These are phyloP conservation scores for Arrhamphus sclerolepis DNA, from an alignment of 2,797 vertebrate species.

Conservation along the genomic window DNA sequence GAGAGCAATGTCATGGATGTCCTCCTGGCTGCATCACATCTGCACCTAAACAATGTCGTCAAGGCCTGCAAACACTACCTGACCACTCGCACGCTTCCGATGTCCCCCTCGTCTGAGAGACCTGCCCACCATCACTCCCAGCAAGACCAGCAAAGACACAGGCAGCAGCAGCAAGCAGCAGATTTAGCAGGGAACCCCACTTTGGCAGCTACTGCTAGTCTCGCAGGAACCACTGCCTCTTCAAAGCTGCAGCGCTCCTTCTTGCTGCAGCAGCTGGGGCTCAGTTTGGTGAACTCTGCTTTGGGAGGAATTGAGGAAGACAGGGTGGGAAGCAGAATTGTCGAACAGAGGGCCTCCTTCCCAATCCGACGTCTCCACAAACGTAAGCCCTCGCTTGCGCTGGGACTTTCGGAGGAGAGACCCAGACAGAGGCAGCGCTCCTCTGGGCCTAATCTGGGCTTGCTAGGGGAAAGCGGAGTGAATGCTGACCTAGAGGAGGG, in stretches of 20 bases:
- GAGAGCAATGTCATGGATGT: constrained; percentile 99
- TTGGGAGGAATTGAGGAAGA: constrained; percentile 85
- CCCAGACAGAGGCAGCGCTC: constrained; percentile 86
- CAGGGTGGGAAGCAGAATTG: constrained; percentile 70
- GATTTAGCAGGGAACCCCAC: constrained; percentile 60
- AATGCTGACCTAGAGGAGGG: constrained; percentile 77
- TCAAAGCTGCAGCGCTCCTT: constrained; percentile 93
- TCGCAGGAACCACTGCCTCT: constrained; percentile 51
- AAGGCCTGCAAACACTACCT: constrained; percentile 99
- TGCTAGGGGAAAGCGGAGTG: constrained; percentile 74
- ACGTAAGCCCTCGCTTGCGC: constrained; percentile 84
- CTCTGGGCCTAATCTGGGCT: constrained; percentile 79
- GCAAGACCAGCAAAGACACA: constrained; percentile 73
- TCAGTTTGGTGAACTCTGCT: constrained; percentile 94
- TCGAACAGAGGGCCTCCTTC: constrained; percentile 87
- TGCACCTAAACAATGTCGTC: constrained; percentile 96
- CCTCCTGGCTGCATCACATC: constrained; percentile 93
- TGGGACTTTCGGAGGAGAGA: constrained; percentile 84
- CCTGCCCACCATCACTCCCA: constrained; percentile 67
- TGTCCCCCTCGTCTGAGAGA: constrained; percentile 87
- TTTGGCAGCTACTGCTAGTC: constrained; percentile 55
- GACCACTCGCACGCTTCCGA: constrained; percentile 92
- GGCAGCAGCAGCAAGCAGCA: constrained; percentile 84
- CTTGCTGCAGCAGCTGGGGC: constrained; percentile 94
- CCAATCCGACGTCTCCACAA: constrained; percentile 93